Evolutionary conservation across 1,140 invertebrate genomes (phyloP).

Genomic region (Cydia pomonella): DNA sequence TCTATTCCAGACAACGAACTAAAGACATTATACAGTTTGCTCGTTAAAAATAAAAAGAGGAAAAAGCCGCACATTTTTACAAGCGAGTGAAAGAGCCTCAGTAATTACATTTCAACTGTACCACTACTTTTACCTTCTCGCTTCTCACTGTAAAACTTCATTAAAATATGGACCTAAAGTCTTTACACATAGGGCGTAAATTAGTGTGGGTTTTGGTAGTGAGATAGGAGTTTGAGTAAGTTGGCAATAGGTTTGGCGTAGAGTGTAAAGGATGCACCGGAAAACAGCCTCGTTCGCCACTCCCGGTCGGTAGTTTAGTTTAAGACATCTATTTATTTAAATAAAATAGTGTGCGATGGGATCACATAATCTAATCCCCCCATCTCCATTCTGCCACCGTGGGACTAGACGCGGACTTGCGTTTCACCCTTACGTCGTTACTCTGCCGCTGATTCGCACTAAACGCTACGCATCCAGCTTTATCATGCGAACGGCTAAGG

Average conservation of each 20-base stretch:
- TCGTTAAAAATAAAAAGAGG: constrained; percentile 3
- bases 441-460: too few species aligned
- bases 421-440: too few species aligned
- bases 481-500: too few species aligned
- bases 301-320: not conserved
- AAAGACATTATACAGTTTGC: constrained; percentile 8
- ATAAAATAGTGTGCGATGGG: too few species aligned
- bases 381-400: too few species aligned
- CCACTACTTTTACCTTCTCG: not conserved
- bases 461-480: too few species aligned
- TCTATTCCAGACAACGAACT: constrained; percentile 1
- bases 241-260: not conserved
- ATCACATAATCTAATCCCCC: too few species aligned
- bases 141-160: not conserved
- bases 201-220: not conserved
- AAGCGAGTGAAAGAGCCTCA: not conserved
- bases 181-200: not conserved
- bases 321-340: not conserved
- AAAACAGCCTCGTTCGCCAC: not conserved
- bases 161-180: not conserved
- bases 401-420: too few species aligned
- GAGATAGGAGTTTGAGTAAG: not conserved
- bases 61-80: constrained; percentile 1
- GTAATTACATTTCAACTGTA: constrained; percentile 11
- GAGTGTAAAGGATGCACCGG: not conserved